Conservation (phyloP, 35 echinoderm and acorn worm genomes). For the Diadema setosum region DNA sequence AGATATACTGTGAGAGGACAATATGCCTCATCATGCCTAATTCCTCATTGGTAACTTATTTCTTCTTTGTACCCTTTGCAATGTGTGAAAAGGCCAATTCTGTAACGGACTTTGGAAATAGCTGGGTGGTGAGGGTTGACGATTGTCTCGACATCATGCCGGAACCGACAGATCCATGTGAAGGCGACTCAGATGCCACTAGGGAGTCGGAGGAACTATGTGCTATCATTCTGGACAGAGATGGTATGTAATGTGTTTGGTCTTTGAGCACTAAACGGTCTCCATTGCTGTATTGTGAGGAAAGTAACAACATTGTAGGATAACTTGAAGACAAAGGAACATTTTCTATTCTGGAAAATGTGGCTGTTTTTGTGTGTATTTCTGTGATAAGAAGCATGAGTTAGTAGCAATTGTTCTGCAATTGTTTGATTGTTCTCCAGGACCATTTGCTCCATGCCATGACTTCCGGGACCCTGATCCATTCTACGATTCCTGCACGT, state of each 20-base stretch:
- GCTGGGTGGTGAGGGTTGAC: conserved; percentile 32
- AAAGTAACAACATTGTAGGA: too few relatives aligned
- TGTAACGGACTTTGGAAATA: conserved; percentile 54
- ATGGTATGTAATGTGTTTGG: conserved; percentile 1
- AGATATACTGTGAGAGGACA: too few relatives aligned
- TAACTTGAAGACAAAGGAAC: too few relatives aligned
- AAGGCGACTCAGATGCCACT: conserved; percentile 7
- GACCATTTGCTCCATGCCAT: conserved; percentile 75
- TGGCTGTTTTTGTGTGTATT: too few relatives aligned
- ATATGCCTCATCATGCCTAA: too few relatives aligned
- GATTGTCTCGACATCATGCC: conserved; percentile 21
- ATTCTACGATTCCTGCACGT: conserved; percentile 65
- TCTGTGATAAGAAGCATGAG: too few relatives aligned
- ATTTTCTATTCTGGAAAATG: too few relatives aligned
- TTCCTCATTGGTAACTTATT: too few relatives aligned
- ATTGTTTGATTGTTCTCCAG: background rate
- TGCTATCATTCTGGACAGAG: conserved; percentile 21
- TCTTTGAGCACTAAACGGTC: background rate
- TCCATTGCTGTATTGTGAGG: background rate
- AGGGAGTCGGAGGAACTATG: conserved; percentile 34
- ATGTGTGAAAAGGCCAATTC: conserved; percentile 14
- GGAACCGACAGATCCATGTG: conserved; percentile 9
- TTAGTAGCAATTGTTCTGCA: too few relatives aligned
- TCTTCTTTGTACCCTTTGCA: too few relatives aligned
- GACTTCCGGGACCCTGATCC: conserved; percentile 36